phyloP scores from a whole-genome alignment of 2,888 invertebrate species.

The Cecidostiba fungosa region DNA sequence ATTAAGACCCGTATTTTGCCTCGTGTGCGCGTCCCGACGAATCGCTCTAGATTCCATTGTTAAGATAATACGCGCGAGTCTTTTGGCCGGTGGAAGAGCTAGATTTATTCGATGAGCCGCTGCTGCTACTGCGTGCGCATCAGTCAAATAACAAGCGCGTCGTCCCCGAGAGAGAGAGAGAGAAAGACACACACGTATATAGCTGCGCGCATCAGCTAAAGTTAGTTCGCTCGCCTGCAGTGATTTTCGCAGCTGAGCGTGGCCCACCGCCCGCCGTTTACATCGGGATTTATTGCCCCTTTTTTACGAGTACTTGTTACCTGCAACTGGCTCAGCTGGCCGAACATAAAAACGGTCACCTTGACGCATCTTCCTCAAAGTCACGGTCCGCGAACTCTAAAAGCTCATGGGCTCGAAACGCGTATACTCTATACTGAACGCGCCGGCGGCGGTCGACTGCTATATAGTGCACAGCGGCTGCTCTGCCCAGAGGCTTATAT shows the following conservation, averaged over 20 bases:
- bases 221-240: conserved; percentile 25
- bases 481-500: neutral
- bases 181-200: no score
- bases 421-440: neutral
- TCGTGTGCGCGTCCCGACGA: conserved; percentile 15
- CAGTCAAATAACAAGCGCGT: neutral
- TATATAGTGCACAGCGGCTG: neutral
- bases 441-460: neutral
- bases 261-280: neutral
- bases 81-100: conserved; percentile 21
- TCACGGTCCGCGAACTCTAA: conserved; percentile 52
- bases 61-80: conserved; percentile 55
- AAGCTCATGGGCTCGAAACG: conserved; percentile 17
- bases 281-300: conserved; percentile 41
- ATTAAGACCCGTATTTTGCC: conserved; percentile 37
- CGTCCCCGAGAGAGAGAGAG: no score
- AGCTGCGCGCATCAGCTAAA: conserved; percentile 31
- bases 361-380: conserved; percentile 55
- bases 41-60: conserved; percentile 64
- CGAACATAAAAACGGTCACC: conserved; percentile 48
- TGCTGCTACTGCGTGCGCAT: conserved; percentile 28
- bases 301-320: conserved; percentile 51
- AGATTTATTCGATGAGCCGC: conserved; percentile 43
- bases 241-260: neutral
- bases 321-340: neutral